These are phyloP conservation scores for Dinomys branickii DNA, from an alignment of 2,113 vertebrate genomes.

Conservation along the genomic window DNA sequence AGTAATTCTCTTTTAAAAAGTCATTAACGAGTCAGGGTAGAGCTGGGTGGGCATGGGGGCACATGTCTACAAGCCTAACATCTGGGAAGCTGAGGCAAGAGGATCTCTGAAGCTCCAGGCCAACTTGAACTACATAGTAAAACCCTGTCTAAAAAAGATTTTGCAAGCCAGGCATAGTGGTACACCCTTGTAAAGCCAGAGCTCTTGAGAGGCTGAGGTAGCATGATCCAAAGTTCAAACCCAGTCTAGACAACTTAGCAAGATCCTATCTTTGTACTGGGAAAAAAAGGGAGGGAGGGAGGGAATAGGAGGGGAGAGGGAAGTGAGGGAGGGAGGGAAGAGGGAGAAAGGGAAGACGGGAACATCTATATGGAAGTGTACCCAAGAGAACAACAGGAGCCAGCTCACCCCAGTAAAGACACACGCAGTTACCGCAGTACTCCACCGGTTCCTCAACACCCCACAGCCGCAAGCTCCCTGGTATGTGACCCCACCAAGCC, in stretches of 20 bases:
- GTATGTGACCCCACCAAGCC: background rate
- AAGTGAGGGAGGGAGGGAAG: background rate
- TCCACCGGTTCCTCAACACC: too few species aligned
- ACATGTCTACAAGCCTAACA: background rate
- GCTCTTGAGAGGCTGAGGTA: background rate
- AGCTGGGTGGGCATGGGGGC: background rate
- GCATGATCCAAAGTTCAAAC: background rate
- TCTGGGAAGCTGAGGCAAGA: background rate
- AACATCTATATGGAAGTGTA: background rate
- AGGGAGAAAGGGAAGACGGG: background rate
- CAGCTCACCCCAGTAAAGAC: background rate
- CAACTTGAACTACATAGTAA: background rate
- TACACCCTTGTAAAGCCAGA: background rate
- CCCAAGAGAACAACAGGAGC: background rate
- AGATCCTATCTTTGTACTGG: background rate
- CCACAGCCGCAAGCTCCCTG: background rate
- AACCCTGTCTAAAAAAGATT: background rate
- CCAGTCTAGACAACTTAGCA: background rate
- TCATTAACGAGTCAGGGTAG: background rate
- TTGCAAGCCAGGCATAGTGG: background rate
- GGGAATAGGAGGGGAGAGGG: too few species aligned
- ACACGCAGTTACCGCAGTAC: background rate
- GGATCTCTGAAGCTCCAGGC: too few species aligned
- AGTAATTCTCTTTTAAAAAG: background rate
- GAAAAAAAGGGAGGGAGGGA: background rate